Conservation (phyloP, 2,113 vertebrate species). For the Daboia siamensis region DNA sequence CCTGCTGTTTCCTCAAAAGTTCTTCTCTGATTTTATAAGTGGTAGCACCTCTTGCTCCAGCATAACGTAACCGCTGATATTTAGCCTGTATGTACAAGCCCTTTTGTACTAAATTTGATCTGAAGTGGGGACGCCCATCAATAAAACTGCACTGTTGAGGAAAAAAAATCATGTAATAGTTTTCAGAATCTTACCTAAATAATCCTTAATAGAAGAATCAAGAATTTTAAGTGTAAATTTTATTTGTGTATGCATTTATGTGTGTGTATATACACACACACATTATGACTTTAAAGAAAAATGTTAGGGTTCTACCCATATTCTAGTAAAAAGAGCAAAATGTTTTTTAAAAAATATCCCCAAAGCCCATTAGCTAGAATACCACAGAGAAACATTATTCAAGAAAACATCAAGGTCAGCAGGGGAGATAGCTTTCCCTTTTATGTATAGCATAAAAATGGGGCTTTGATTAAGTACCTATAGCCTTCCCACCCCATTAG, state of each 20-base stretch:
- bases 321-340: neutral
- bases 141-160: constrained; percentile 65
- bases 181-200: constrained; percentile 4
- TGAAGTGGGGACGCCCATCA: constrained; percentile 62
- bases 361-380: neutral
- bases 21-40: constrained; percentile 72
- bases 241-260: neutral
- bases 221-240: constrained; percentile 7
- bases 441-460: neutral
- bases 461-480: neutral
- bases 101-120: constrained; percentile 72
- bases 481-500: neutral
- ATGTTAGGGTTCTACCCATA: neutral
- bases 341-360: neutral
- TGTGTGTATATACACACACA: neutral
- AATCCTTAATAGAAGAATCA: neutral
- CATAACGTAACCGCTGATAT: constrained; percentile 73
- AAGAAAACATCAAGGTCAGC: neutral
- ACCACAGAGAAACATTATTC: neutral
- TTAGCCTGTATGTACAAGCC: constrained; percentile 75
- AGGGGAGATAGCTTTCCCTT: neutral
- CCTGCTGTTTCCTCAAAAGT: constrained; percentile 71
- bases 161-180: constrained; percentile 4
- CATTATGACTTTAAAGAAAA: neutral
- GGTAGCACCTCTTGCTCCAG: constrained; percentile 71